These are phyloP conservation scores for Leucophenga maculata DNA, from an alignment of 2,888 invertebrate genomes.

Conservation along the genomic window DNA sequence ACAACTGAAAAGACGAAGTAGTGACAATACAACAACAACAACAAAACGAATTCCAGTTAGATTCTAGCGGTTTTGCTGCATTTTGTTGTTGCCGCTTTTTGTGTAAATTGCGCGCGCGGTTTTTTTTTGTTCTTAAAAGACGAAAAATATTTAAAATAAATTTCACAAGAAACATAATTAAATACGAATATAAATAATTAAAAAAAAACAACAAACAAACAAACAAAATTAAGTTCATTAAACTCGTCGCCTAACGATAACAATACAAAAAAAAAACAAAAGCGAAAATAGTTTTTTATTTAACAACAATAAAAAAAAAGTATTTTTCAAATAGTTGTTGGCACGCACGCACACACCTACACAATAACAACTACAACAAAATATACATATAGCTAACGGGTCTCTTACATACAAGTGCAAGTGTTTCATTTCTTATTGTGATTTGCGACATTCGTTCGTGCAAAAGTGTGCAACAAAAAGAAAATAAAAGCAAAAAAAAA, in stretches of 20 bases:
- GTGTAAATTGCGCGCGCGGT: constrained; percentile 23
- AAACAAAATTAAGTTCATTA: constrained; percentile 41
- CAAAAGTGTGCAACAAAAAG: too few relatives aligned
- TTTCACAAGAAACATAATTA: neutral
- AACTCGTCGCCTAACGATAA: constrained; percentile 37
- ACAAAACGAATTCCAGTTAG: too few relatives aligned
- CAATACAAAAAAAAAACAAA: constrained; percentile 5
- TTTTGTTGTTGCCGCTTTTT: neutral
- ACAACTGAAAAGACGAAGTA: neutral
- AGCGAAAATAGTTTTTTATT: constrained; percentile 14
- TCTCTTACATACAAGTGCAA: constrained; percentile 11
- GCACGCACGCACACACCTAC: constrained; percentile 27
- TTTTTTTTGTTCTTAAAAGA: too few relatives aligned
- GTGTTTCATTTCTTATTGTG: constrained; percentile 19
- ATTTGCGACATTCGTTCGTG: too few relatives aligned
- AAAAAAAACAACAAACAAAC: too few relatives aligned
- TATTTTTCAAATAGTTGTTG: constrained; percentile 20
- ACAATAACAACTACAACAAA: constrained; percentile 19
- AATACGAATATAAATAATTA: neutral
- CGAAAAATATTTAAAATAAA: neutral
- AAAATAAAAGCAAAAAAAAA: neutral
- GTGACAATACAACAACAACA: too few relatives aligned
- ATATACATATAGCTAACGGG: neutral
- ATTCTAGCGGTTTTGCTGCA: too few relatives aligned
- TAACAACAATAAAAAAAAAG: constrained; percentile 29